Evolutionary conservation across 2,113 vertebrate species (phyloP).

Genomic region (Garra rufa): DNA sequence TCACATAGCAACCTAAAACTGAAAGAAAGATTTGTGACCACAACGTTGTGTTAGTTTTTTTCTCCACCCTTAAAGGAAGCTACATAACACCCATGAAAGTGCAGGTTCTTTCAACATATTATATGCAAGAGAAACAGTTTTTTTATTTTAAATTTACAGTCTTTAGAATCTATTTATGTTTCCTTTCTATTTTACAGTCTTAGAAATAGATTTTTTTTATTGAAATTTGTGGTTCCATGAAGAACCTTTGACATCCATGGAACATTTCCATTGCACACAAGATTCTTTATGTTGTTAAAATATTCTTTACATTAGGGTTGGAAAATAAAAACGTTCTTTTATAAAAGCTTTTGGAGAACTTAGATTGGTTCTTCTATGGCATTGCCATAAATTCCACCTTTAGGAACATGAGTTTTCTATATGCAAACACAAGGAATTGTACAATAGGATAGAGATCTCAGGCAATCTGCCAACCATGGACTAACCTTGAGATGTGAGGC

Average conservation of each 20-base stretch:
- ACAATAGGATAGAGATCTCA: background rate
- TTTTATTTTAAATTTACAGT: background rate
- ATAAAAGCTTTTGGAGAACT: background rate
- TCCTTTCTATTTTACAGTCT: background rate
- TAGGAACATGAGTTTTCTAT: background rate
- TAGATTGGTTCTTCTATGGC: background rate
- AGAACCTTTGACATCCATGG: background rate
- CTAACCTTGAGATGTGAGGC: slow-evolving; percentile 15
- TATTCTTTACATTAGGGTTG: background rate
- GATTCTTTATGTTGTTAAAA: background rate
- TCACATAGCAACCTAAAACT: slow-evolving; percentile 10
- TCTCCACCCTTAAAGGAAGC: background rate
- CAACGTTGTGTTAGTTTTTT: background rate
- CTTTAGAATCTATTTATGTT: background rate
- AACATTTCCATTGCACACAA: background rate
- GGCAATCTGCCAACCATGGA: background rate
- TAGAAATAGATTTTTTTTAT: background rate
- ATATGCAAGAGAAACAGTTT: background rate
- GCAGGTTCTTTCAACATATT: background rate
- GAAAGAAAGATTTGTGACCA: background rate
- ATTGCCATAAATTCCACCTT: background rate
- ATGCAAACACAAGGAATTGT: background rate
- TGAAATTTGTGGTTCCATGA: background rate
- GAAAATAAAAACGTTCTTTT: background rate
- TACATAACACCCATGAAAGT: background rate